phyloP scores from a whole-genome alignment of 2,888 invertebrate species.

The Lithophane leautieri region DNA sequence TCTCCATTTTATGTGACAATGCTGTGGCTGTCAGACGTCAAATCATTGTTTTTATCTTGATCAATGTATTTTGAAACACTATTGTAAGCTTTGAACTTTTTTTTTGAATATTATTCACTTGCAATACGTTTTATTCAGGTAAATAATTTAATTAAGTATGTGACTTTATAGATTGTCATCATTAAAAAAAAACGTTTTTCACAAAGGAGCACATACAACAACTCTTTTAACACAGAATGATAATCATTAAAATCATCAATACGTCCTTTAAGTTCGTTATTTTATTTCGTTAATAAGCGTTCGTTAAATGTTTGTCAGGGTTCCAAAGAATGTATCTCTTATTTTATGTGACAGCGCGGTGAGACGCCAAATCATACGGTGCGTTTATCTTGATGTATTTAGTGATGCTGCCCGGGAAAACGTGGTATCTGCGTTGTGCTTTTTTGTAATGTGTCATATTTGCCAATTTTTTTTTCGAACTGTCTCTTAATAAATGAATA shows the following conservation, averaged over 20 bases:
- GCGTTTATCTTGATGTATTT: slow-evolving; percentile 72
- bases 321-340: slow-evolving; percentile 5
- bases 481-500: not conserved
- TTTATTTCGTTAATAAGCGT: not conserved
- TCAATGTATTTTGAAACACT: not conserved
- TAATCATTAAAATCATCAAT: not conserved
- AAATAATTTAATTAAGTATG: not conserved
- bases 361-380: slow-evolving; percentile 65
- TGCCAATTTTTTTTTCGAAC: not conserved
- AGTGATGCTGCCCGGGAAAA: slow-evolving; percentile 39
- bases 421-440: slow-evolving; percentile 45
- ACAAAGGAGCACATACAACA: not conserved
- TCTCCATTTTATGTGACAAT: slow-evolving; percentile 20
- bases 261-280: too few species aligned
- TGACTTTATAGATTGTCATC: not conserved
- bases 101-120: not conserved
- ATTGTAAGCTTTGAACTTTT: not conserved
- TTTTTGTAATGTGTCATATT: not conserved
- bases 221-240: not conserved
- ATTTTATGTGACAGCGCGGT: slow-evolving; percentile 37
- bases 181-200: not conserved
- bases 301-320: not conserved
- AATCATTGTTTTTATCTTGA: slow-evolving; percentile 67
- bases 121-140: not conserved
- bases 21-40: slow-evolving; percentile 25